phyloP scores from a whole-genome alignment of 1,140 invertebrate species.

The Drosophila baimaii region DNA sequence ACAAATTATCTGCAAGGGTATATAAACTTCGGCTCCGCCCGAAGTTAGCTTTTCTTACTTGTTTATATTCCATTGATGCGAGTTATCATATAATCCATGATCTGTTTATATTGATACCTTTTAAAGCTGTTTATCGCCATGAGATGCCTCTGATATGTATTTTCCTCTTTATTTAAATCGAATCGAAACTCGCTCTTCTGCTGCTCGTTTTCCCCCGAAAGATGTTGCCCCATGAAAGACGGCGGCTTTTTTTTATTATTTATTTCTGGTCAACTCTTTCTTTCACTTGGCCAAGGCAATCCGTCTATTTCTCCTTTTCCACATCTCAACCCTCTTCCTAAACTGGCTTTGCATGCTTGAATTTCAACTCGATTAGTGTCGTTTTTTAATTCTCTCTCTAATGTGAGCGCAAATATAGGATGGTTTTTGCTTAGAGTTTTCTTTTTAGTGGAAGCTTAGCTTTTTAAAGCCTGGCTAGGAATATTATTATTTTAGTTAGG shows the following conservation, averaged over 20 bases:
- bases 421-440: conserved; percentile 9
- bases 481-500: no score
- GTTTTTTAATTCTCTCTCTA: conserved; percentile 31
- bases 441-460: no score
- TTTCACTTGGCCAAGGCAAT: conserved; percentile 67
- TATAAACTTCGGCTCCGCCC: no score
- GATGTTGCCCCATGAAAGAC: conserved; percentile 20
- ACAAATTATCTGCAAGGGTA: no score
- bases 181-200: conserved; percentile 10
- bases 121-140: background rate
- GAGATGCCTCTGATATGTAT: background rate
- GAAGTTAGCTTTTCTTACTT: no score
- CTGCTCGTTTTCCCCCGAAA: conserved; percentile 3
- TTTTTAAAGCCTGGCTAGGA: no score
- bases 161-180: conserved; percentile 4
- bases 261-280: conserved; percentile 65
- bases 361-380: conserved; percentile 39
- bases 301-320: conserved; percentile 12
- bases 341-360: conserved; percentile 38
- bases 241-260: conserved; percentile 28
- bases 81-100: background rate
- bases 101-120: background rate
- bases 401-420: conserved; percentile 18
- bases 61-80: background rate
- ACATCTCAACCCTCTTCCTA: background rate